Evolutionary conservation across 2,113 vertebrate genomes (phyloP).

Genomic region (Neolamprologus modestus): DNA sequence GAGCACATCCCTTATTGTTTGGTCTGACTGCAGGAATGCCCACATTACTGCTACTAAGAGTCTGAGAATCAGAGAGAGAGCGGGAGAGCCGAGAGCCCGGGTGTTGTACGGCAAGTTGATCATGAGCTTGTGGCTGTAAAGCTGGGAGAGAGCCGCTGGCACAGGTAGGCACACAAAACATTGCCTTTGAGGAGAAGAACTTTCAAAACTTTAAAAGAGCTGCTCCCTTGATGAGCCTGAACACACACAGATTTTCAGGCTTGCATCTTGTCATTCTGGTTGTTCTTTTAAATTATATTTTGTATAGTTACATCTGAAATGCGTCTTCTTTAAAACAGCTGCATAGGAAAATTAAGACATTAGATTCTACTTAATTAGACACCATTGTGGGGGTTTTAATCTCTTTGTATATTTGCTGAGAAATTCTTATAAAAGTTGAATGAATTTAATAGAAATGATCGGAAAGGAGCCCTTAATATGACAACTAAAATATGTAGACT

Average conservation of each 20-base stretch:
- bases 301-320: not conserved
- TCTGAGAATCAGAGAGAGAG: slow-evolving; percentile 16
- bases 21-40: slow-evolving; percentile 82
- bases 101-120: slow-evolving; percentile 1
- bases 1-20: slow-evolving; percentile 91
- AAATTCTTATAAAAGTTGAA: not conserved
- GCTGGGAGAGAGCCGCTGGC: slow-evolving; percentile 16
- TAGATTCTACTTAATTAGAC: not conserved
- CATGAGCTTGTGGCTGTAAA: slow-evolving; percentile 44
- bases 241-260: not conserved
- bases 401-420: not conserved
- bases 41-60: slow-evolving; percentile 69
- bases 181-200: not conserved
- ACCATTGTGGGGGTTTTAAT: not conserved
- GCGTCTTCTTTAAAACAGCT: not conserved
- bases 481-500: not conserved
- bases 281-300: not conserved
- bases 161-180: slow-evolving; percentile 56
- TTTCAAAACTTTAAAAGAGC: not conserved
- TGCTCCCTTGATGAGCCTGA: not conserved
- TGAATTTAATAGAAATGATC: not conserved
- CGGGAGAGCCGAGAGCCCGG: slow-evolving; percentile 11
- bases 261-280: not conserved
- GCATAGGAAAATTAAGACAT: not conserved
- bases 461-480: not conserved